These are phyloP conservation scores for Papilio aristodemus DNA, from an alignment of 1,140 invertebrate species.

Conservation along the genomic window DNA sequence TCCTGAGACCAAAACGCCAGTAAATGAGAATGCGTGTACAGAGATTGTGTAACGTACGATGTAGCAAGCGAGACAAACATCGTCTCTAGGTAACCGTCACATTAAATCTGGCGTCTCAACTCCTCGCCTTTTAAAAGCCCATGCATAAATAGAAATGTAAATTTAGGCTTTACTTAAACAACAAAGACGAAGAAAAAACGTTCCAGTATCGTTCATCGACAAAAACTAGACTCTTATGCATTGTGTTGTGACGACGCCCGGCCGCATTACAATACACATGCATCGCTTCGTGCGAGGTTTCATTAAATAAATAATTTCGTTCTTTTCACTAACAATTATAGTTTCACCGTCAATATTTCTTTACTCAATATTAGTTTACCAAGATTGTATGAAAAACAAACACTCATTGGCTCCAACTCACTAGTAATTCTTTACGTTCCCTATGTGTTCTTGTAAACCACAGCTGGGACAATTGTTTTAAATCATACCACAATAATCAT, in stretches of 20 bases:
- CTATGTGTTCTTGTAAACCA: too few relatives aligned
- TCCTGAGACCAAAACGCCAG: neutral
- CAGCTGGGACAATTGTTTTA: too few relatives aligned
- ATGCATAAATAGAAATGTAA: slow-evolving; percentile 24
- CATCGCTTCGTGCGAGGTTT: slow-evolving; percentile 1
- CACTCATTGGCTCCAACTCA: too few relatives aligned
- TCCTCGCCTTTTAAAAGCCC: slow-evolving; percentile 8
- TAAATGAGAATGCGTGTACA: neutral
- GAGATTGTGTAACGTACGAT: neutral
- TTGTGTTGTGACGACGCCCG: slow-evolving; percentile 7
- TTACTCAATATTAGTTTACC: neutral
- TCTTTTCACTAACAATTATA: neutral
- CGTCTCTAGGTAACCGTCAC: neutral
- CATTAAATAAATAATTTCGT: slow-evolving; percentile 4
- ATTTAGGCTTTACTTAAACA: slow-evolving; percentile 29
- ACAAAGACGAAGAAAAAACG: slow-evolving; percentile 15
- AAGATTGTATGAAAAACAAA: neutral
- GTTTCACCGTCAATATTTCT: neutral
- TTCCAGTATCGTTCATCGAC: slow-evolving; percentile 29
- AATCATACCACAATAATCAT: too few relatives aligned
- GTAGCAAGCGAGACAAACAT: neutral
- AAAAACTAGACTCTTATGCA: slow-evolving; percentile 28
- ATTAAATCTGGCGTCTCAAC: slow-evolving; percentile 2
- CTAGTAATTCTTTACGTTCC: too few relatives aligned
- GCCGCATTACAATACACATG: slow-evolving; percentile 20